phyloP scores from a whole-genome alignment of 2,888 invertebrate species.

The Dendrolimus pini region DNA sequence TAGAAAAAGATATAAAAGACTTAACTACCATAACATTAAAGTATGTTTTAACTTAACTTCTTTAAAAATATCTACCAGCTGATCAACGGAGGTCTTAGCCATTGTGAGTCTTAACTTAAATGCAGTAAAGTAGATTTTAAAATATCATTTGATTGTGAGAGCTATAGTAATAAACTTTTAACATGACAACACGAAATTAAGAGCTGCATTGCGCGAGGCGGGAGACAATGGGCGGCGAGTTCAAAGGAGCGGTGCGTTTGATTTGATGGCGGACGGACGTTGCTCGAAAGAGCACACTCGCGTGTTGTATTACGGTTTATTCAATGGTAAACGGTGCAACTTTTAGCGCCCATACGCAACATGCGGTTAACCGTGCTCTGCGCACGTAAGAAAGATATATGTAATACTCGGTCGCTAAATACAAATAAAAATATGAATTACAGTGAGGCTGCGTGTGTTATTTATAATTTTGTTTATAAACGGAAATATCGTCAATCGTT shows the following conservation, averaged over 20 bases:
- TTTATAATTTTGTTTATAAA: too few species aligned
- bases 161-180: conserved; percentile 56
- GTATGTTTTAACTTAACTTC: too few species aligned
- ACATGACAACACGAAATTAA: conserved; percentile 70
- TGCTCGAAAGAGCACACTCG: conserved; percentile 18
- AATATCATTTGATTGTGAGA: not conserved
- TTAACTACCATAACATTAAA: too few species aligned
- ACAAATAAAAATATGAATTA: too few species aligned
- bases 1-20: too few species aligned
- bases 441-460: too few species aligned
- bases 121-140: not conserved
- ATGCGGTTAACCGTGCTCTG: too few species aligned
- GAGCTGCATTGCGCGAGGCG: conserved; percentile 63
- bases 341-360: not conserved
- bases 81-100: not conserved
- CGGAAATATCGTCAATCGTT: too few species aligned
- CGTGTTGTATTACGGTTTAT: conserved; percentile 13
- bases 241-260: conserved; percentile 62
- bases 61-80: not conserved
- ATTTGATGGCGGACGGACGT: conserved; percentile 34
- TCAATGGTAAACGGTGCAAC: too few species aligned
- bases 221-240: conserved; percentile 64
- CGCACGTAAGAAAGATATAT: too few species aligned
- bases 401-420: too few species aligned
- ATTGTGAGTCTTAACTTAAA: not conserved